Evolutionary conservation across 2,888 invertebrate species (phyloP), one percentile per base, ranked within the genome.

Genomic region (Cosmia pyralina): DNA sequence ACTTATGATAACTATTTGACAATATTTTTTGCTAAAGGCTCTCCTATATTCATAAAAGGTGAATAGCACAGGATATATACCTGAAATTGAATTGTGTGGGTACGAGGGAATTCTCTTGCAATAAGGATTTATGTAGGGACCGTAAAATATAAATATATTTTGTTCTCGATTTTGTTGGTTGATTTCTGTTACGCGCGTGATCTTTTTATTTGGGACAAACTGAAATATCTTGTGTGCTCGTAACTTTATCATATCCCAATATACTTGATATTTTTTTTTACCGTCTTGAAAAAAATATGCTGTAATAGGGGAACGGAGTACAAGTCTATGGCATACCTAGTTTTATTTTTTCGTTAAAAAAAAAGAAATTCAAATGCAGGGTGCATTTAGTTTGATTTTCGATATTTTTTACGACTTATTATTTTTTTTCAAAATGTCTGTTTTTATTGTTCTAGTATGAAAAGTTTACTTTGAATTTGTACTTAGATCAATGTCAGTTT

Each of bases 81-180:
- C 60, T 69, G 79, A 69, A 79, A 80, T 83, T 80, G 72, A 80
- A 80, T 79, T 79, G 72, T 69, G 28, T 53, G 28, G 79, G 48
- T 38, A 34, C 67, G 55, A 44, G 48, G 55, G 64, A 82, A 11
- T 69, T 62, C 34, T 50, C 41, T 17, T 38, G 77, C 57, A 76
- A 77, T 69, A 63, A 66, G 44, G 55, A 79, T 70, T 82, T 70
- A 78, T 82, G 44, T 46, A 8, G 17, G n/a, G 2, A 41, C 22
- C 34, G 22, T 82, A 58, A 63, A 69, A 53, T 79, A 71, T 50
- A 48, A 15, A 46, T 75, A n/a, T 53, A 63, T 59, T 80, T 59
- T 59, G 50, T 28, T 52, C 22, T 19, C 48, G 19, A 50, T 59
- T 19, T 77, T 55, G 63, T n/a, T 77, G 4, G 53, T 60, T 50